Evolutionary conservation across 2,888 invertebrate species (phyloP).

Genomic region (Polymixis flavicincta): DNA sequence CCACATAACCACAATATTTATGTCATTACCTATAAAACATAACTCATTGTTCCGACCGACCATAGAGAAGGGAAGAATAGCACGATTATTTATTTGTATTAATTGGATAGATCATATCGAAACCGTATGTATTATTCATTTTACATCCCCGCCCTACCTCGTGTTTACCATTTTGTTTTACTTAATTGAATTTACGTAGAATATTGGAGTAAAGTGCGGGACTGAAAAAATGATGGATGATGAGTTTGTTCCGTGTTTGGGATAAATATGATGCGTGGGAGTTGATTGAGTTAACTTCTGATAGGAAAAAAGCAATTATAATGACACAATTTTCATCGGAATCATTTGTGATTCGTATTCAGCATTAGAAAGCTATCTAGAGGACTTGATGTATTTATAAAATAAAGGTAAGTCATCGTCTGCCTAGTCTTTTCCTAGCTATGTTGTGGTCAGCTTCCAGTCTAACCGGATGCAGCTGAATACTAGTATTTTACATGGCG

Average conservation of each 20-base stretch:
- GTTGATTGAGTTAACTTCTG: constrained; percentile 6
- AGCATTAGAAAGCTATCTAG: neutral
- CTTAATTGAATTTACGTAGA: constrained; percentile 60
- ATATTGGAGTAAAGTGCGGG: constrained; percentile 13
- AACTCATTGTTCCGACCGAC: constrained; percentile 37
- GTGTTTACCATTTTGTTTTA: constrained; percentile 53
- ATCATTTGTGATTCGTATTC: neutral
- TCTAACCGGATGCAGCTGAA: no score
- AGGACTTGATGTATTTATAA: neutral
- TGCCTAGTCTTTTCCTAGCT: no score
- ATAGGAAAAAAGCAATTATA: neutral
- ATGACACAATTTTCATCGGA: rapidly evolving
- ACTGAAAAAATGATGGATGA: constrained; percentile 29
- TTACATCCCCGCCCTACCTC: constrained; percentile 40
- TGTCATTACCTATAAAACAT: constrained; percentile 31
- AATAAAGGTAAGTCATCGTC: no score
- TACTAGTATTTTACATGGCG: no score
- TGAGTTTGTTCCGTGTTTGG: neutral
- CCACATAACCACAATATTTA: constrained; percentile 34
- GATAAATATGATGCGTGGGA: neutral
- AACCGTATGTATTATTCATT: constrained; percentile 61
- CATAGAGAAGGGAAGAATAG: constrained; percentile 68
- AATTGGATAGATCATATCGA: constrained; percentile 67
- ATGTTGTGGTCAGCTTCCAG: no score
- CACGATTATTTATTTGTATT: constrained; percentile 76